Base-by-base conservation (phyloP, 2,888 invertebrate species). In the Idaea straminata region DNA sequence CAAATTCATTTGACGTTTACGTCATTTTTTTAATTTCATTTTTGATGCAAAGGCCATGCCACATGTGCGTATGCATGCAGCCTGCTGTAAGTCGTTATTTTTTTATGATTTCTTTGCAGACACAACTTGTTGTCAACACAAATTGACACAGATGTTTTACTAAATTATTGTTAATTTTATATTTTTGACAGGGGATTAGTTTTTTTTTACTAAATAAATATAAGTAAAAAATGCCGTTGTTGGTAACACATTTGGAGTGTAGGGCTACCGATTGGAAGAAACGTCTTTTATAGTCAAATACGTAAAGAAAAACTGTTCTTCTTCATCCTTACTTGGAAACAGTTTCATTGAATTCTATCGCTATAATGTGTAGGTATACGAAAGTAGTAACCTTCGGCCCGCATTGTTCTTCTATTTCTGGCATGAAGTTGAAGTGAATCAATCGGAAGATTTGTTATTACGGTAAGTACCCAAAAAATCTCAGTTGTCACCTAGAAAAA, bases 91-190 rank as follows among this genome's bases (percentile, higher is more conserved):
- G 85, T 87, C 87, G 84, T 89, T 87, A 83, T 82, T 85, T 85
- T 87, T 89, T 87, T 85, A 80, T 78, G 75, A 75, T 77, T 81
- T 75, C 78, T 83, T 81, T 74, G 75, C 79, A 79, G 80, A 83
- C 82, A 83, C 79, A 84, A 80, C 80, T 81, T 77, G 76, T 79
- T 89, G 89, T 89, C 89, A 90, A 89, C 89, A 88, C 77, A 79
- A 81, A 86, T 85, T 82, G 83, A 81, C 84, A 88, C 89, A 89
- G 86, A 89, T 89, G 90, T 83, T 82, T 69, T 72, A 78, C 72
- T 81, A 81, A 81, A 82, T 84, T 82, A 83, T 79, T 78, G 76
- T 74, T 74, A 78, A 76, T 76, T 68, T 76, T 74, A 63, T 71
- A 73, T 74, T 71, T 61, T 16, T 25, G 59, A 47, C 47, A 10